Evolutionary conservation across 2,113 vertebrate genomes (phyloP).

Genomic region (Thamnaconus septentrionalis): DNA sequence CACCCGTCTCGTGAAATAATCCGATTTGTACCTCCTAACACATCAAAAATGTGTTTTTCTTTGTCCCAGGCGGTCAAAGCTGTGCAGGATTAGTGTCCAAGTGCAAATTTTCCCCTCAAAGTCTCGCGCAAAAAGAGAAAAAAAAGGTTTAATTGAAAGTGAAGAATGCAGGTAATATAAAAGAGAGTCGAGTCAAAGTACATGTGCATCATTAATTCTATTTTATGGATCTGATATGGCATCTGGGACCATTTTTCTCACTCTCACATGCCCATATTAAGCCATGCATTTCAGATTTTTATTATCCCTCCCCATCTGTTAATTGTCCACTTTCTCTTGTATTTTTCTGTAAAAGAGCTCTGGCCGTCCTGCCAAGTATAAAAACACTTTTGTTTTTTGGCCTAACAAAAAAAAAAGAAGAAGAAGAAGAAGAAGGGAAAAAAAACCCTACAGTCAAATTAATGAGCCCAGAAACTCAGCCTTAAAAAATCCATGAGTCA

Average conservation of each 20-base stretch:
- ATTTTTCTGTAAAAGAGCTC: conserved; percentile 23
- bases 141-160: neutral
- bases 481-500: conserved; percentile 43
- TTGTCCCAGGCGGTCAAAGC: neutral
- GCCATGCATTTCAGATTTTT: conserved; percentile 30
- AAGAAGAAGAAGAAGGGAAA: too few species aligned
- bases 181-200: conserved; percentile 11
- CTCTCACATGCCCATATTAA: conserved; percentile 21
- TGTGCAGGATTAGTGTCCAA: neutral
- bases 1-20: too few species aligned
- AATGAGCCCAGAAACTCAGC: conserved; percentile 46
- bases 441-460: conserved; percentile 19
- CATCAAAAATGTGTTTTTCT: neutral
- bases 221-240: conserved; percentile 31
- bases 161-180: neutral
- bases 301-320: conserved; percentile 11
- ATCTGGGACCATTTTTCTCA: conserved; percentile 34
- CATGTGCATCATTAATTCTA: conserved; percentile 33
- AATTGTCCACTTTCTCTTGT: conserved; percentile 26
- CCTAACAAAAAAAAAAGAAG: neutral
- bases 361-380: conserved; percentile 16
- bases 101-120: neutral
- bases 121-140: neutral
- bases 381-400: conserved; percentile 32
- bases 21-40: too few species aligned